These are phyloP conservation scores for Melitaea cinxia DNA, from an alignment of 1,140 invertebrate species.

Conservation along the genomic window DNA sequence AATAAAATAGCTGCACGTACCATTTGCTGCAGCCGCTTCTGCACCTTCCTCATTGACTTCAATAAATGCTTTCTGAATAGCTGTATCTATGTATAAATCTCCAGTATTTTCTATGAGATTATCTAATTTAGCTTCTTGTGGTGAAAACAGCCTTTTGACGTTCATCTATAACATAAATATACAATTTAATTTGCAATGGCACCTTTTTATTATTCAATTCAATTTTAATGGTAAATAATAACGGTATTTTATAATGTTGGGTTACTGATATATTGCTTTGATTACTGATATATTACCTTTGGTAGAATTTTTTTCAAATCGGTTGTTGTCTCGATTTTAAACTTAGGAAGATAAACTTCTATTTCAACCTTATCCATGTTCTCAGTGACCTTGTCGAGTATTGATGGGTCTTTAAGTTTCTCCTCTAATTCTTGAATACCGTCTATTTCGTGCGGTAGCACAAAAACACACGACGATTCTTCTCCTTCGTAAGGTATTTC, in stretches of 20 bases:
- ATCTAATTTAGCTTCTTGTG: slow-evolving; percentile 44
- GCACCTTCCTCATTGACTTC: slow-evolving; percentile 69
- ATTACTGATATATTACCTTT: slow-evolving; percentile 43
- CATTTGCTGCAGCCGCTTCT: slow-evolving; percentile 68
- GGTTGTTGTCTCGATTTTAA: slow-evolving; percentile 70
- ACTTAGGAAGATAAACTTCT: slow-evolving; percentile 57
- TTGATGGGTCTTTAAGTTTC: slow-evolving; percentile 51
- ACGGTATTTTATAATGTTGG: no score
- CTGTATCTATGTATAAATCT: slow-evolving; percentile 50
- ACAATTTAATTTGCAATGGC: no score
- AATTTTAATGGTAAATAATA: no score
- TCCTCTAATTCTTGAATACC: slow-evolving; percentile 51
- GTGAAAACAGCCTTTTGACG: slow-evolving; percentile 50
- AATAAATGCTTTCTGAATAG: slow-evolving; percentile 69
- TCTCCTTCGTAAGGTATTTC: slow-evolving; percentile 62
- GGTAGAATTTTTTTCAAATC: slow-evolving; percentile 56
- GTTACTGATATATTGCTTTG: no score
- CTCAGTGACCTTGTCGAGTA: slow-evolving; percentile 44
- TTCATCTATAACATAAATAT: slow-evolving; percentile 56
- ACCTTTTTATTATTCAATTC: background rate
- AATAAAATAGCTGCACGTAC: slow-evolving; percentile 39
- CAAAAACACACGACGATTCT: slow-evolving; percentile 54
- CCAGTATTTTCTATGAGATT: slow-evolving; percentile 47
- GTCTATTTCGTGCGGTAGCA: slow-evolving; percentile 60
- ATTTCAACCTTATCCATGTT: slow-evolving; percentile 49